Conservation (phyloP, 1,140 invertebrate species). For the Ceratina australensis region DNA sequence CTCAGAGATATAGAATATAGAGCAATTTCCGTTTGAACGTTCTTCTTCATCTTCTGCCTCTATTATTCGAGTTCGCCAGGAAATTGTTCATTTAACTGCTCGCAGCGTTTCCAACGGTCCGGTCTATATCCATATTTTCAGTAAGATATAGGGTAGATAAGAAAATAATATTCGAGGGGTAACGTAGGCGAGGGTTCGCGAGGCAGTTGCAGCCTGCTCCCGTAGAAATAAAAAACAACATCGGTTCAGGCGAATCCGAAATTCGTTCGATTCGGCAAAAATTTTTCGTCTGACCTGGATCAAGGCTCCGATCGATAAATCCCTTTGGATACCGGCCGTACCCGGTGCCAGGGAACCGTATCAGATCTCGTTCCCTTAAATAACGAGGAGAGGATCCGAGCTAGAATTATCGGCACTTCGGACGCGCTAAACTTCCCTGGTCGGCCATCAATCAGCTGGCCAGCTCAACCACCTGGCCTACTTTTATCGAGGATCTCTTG, state of each 20-base stretch:
- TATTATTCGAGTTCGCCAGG: slow-evolving; percentile 48
- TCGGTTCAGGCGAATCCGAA: neutral
- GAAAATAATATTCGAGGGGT: slow-evolving; percentile 48
- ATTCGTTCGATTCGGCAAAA: slow-evolving; percentile 20
- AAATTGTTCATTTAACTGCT: slow-evolving; percentile 63
- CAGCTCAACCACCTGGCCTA: slow-evolving; percentile 59
- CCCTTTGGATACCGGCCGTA: slow-evolving; percentile 24
- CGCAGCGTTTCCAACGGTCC: slow-evolving; percentile 51
- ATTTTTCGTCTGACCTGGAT: neutral
- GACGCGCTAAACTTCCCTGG: slow-evolving; percentile 62
- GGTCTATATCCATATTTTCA: slow-evolving; percentile 67
- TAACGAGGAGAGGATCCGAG: slow-evolving; percentile 53
- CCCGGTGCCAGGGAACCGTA: slow-evolving; percentile 23
- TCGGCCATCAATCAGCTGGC: slow-evolving; percentile 59
- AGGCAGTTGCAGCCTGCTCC: slow-evolving; percentile 55
- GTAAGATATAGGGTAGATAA: slow-evolving; percentile 66
- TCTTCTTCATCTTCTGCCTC: slow-evolving; percentile 23
- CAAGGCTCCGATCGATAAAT: slow-evolving; percentile 37
- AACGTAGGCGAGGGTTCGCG: neutral
- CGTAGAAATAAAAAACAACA: neutral
- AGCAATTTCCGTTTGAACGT: neutral
- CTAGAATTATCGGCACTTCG: slow-evolving; percentile 67
- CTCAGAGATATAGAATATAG: too few species aligned
- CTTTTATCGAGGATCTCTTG: slow-evolving; percentile 60
- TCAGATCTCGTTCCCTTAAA: slow-evolving; percentile 53